A percentile compares a stretch with the other conserved stretches of the same genome.
These are phyloP conservation scores for Drosophila insularis DNA, from an alignment of 1,140 invertebrate genomes.

Conservation along the genomic window DNA sequence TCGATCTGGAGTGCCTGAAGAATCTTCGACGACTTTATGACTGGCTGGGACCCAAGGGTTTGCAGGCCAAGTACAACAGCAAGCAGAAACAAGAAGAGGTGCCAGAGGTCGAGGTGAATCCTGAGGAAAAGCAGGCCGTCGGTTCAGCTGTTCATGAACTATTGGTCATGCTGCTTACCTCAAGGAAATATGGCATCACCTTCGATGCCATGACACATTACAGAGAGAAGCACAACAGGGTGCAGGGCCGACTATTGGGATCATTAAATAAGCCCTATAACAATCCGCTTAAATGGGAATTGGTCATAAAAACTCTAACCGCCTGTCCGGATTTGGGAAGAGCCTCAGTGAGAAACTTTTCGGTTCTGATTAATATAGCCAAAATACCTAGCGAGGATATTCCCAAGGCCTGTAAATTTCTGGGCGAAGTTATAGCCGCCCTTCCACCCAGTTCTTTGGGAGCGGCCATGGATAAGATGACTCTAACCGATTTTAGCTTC, in stretches of 20 bases:
- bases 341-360: slow-evolving; percentile 83
- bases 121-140: slow-evolving; percentile 84
- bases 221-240: slow-evolving; percentile 65
- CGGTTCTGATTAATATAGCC: slow-evolving; percentile 35
- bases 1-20: slow-evolving; percentile 86
- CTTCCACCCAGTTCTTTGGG: slow-evolving; percentile 74
- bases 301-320: slow-evolving; percentile 86
- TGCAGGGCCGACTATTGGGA: slow-evolving; percentile 68
- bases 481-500: slow-evolving; percentile 68
- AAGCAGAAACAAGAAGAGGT: slow-evolving; percentile 7
- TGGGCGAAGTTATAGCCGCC: slow-evolving; percentile 59
- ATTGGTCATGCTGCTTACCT: slow-evolving; percentile 87
- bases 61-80: slow-evolving; percentile 24
- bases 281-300: slow-evolving; percentile 85
- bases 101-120: slow-evolving; percentile 56
- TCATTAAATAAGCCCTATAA: slow-evolving; percentile 47
- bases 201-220: slow-evolving; percentile 75
- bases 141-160: slow-evolving; percentile 86
- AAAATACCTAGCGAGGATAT: slow-evolving; percentile 28
- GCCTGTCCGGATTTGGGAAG: slow-evolving; percentile 89
- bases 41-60: slow-evolving; percentile 87
- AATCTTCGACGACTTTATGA: slow-evolving; percentile 88
- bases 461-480: slow-evolving; percentile 68
- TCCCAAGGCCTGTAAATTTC: slow-evolving; percentile 35
- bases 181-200: slow-evolving; percentile 86